Base-by-base conservation (phyloP, 1,140 invertebrate species). In the Babylonia areolata region DNA sequence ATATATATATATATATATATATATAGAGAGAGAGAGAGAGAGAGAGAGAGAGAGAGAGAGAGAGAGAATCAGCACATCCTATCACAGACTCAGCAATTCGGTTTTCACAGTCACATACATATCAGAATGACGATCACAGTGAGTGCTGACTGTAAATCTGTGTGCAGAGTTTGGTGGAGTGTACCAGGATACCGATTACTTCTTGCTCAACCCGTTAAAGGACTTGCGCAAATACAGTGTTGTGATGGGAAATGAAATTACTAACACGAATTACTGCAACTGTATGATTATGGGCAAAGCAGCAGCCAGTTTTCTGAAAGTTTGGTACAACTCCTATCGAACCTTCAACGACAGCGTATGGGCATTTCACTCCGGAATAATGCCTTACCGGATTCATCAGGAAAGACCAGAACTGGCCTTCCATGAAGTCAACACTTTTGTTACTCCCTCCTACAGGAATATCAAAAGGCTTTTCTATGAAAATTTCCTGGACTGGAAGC, bases 401-500 rank as follows among this genome's bases (percentile, higher is more conserved):
- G 69, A n/a, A 28, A n/a, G 69, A n/a, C 69, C 69, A 6, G 33
- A 71, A 0, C 28, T 71, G 12, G 9, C 1, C 1, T 71, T 71
- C 28, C 69, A 71, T 28, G 69, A 31, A n/a, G 23, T 71, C 28
- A 12, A 12, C 69, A 71, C 69, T 9, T 28, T 71, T 6, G 3
- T 71, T 9, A 6, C 12, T 12, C 69, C 69, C 9, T 33, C 12
- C 33, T 71, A 71, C 69, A 12, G 28, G 33, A n/a, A 12, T 28
- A 71, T 71, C 28, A 71, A 3, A 28, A 71, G 28, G 69, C 28
- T 31, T 9, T 71, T 71, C 33, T 71, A 71, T 28, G 69, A 71
- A 12, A 71, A 71, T 28, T 71, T 71, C 69, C 9, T 71, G 28
- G 69, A 71, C 69, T 71, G 69, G 69, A 71, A 71, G 69, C 28